phyloP scores from a whole-genome alignment of 2,888 invertebrate species.

The Microdon myrmicae region DNA sequence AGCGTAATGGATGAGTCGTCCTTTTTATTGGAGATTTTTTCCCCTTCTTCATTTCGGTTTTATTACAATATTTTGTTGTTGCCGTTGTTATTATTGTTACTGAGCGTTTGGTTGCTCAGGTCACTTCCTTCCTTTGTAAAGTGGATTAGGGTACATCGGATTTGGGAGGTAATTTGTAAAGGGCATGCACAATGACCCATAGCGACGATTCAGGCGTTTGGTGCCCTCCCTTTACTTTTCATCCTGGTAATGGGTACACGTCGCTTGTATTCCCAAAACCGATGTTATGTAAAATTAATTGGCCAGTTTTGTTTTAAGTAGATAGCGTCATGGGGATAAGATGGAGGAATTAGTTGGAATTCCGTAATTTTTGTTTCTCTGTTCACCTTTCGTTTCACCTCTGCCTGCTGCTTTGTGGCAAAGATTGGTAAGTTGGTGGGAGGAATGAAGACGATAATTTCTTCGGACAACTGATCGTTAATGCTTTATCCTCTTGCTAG shows the following conservation, averaged over 20 bases:
- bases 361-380: no score
- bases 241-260: conserved; percentile 9
- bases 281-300: conserved; percentile 49
- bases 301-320: conserved; percentile 43
- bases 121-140: conserved; percentile 2
- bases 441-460: conserved; percentile 16
- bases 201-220: conserved; percentile 9
- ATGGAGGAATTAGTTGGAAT: no score
- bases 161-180: conserved; percentile 35
- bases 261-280: conserved; percentile 33
- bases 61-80: conserved; percentile 6
- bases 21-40: conserved; percentile 8
- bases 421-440: no score
- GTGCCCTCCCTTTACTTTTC: no score
- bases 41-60: no score
- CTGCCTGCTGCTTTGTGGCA: no score
- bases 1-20: conserved; percentile 44
- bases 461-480: conserved; percentile 9
- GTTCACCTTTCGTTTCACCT: no score
- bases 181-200: conserved; percentile 41
- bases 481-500: conserved; percentile 30
- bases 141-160: conserved; percentile 46
- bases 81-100: background rate
- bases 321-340: conserved; percentile 41
- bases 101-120: conserved; percentile 2